Percentiles rank a stretch among this genome's conserved stretches.
phyloP scores from a whole-genome alignment of 2,113 vertebrate genomes.

The Spheniscus mendiculus region DNA sequence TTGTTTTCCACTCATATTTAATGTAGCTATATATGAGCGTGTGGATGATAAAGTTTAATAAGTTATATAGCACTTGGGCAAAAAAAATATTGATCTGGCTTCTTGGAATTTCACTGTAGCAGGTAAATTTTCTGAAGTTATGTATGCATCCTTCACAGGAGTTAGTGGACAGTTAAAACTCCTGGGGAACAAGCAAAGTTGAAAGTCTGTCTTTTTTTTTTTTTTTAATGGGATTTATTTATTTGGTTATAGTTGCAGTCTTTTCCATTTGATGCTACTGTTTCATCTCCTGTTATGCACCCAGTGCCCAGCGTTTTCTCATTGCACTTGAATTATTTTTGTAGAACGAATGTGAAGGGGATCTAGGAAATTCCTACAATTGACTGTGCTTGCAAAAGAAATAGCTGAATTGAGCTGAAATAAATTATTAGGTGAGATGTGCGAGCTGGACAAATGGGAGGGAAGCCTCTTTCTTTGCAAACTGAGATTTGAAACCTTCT shows the following conservation, averaged over 20 bases:
- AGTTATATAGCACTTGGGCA: neutral
- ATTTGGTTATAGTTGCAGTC: neutral
- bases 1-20: neutral
- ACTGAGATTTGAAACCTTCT: neutral
- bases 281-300: neutral
- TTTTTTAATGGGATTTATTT: neutral
- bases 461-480: neutral
- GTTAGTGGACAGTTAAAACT: neutral
- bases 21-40: neutral
- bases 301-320: neutral
- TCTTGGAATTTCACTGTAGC: neutral
- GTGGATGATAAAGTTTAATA: neutral
- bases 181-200: neutral
- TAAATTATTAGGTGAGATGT: conserved; percentile 26
- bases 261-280: neutral
- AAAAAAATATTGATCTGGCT: neutral
- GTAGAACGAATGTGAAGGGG: neutral
- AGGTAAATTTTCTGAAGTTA: neutral
- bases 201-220: neutral
- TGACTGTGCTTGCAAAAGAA: neutral
- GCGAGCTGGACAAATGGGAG: neutral
- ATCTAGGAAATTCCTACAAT: neutral
- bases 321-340: neutral
- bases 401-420: neutral
- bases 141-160: neutral